Base-by-base conservation (phyloP, 2,797 vertebrate genomes). In the Myotis daubentonii region DNA sequence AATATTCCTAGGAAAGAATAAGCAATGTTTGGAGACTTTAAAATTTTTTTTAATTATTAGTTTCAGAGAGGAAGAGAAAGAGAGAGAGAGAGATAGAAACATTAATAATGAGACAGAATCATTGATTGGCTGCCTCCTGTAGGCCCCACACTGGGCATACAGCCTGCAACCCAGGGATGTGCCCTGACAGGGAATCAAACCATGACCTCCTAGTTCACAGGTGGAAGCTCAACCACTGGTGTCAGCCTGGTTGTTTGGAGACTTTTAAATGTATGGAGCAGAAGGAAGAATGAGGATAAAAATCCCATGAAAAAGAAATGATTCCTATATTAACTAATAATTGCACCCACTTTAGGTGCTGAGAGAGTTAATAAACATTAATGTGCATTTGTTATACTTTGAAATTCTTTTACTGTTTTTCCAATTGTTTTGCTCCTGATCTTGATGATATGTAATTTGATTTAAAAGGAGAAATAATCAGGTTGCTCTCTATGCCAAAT, bases 381-480 rank as follows among this genome's bases (percentile, higher is more conserved):
- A 92, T 30, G 22, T 51, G 91, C 84, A 49, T 51, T 70, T 38
- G 55, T n/a, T 79, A 70, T 76, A 91, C 22, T 89, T 89, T 93
- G 84, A 83, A 91, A 94, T 84, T 94, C 87, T 51, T 41, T 17
- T 80, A 16, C 75, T 25, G 6, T 86, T 92, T 93, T 86, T 5
- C 55, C 85, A 97, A 90, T 90, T 20, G 60, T 97, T 81, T 91
- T 87, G n/a, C 72, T 93, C 89, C n/a, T 74, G 70, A 94, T 94
- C 49, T 92, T 95, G 68, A 89, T 97, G 79, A 74, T 97, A 89
- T 93, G 30, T 97, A 93, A 95, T 89, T 68, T 62, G n/a, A 93
- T 96, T 97, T 97, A 96, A 97, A 97, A 92, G 44, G 25, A 87
- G 10, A 86, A 97, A 98, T 95, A 97, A 97, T 97, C 96, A 96